Evolutionary conservation across 2,797 vertebrate genomes (phyloP), one percentile per base, ranked within the genome.

Genomic region (Kryptolebias ocellatus): DNA sequence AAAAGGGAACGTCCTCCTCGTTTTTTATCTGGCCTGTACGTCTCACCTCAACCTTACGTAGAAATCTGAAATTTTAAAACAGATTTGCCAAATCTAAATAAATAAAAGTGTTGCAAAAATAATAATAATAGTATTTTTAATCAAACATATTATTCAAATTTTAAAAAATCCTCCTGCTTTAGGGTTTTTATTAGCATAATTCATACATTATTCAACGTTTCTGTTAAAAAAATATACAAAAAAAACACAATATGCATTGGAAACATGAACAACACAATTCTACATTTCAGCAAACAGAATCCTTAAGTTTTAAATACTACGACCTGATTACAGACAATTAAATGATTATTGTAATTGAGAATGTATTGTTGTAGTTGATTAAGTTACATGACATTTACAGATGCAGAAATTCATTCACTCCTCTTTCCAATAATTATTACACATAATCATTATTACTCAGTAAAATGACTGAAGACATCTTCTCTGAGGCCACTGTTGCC

Each of bases 191-290:
- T 55, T 47, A 3, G 17, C 2, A 39, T 4, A 28, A 69, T 18
- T 20, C 31, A 39, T 12, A 15, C 18, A 11, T 10, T 2, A 34
- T 34, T 52, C 11, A 52, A 44, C 12, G 20, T 53, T 53, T 42
- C 37, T 53, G 51, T 24, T 44, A 63, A 63, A 18, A 18, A 60
- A 29, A 60, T 11, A 60, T 44, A 67, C 29, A 55, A 55, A 60
- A 53, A 3, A n/a, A 57, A 18, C 18, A 34, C 24, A 51, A 18
- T 42, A 31, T 16, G 14, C 3, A 28, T 6, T 18, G 18, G 28
- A 20, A 53, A 60, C 46, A 37, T 37, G 15, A 24, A 24, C 20
- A 16, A 28, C 16, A 18, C 2, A 56, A 20, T 6, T 15, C 20
- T 24, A 24, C 20, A 24, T 39, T 56, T 20, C 20, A 24, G 1